Percentiles rank a stretch among this genome's conserved stretches.
Conservation (phyloP, 53 echinoderm and acorn worm species). For the Arbacia lixula region DNA sequence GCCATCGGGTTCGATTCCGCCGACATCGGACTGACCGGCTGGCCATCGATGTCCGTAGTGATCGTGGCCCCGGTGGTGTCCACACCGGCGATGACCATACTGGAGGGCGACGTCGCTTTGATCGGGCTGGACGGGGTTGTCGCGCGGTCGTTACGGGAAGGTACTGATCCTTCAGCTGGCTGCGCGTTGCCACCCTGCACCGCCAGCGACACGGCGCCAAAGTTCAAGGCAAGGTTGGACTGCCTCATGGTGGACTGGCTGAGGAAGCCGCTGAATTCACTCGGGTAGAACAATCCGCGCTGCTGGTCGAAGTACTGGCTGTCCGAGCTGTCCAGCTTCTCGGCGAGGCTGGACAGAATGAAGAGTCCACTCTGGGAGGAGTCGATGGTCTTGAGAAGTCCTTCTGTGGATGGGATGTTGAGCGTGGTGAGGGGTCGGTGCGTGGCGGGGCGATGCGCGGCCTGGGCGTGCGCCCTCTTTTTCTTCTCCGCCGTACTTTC, state of each 20-base stretch:
- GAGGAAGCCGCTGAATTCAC: constrained; percentile 26
- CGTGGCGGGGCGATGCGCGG: no score
- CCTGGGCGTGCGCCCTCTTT: neutral
- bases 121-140: constrained; percentile 63
- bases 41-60: neutral
- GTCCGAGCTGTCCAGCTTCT: constrained; percentile 40
- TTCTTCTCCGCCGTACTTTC: constrained; percentile 11
- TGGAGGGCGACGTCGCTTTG: constrained; percentile 59
- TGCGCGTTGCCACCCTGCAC: constrained; percentile 38
- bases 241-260: constrained; percentile 6
- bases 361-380: constrained; percentile 33
- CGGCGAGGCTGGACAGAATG: constrained; percentile 47
- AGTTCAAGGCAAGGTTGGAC: constrained; percentile 20
- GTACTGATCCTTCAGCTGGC: constrained; percentile 49
- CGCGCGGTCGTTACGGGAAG: constrained; percentile 63
- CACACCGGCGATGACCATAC: constrained; percentile 21
- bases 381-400: constrained; percentile 47
- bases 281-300: constrained; percentile 22
- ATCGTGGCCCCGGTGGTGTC: constrained; percentile 6
- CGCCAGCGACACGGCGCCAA: neutral
- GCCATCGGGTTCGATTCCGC: constrained; percentile 31
- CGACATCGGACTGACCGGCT: constrained; percentile 36
- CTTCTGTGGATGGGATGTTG: constrained; percentile 49
- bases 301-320: constrained; percentile 15
- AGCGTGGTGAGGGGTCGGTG: constrained; percentile 9